Evolutionary conservation across 2,797 vertebrate species (phyloP), one percentile per base, ranked within the genome.

Genomic region (Mus caroli): DNA sequence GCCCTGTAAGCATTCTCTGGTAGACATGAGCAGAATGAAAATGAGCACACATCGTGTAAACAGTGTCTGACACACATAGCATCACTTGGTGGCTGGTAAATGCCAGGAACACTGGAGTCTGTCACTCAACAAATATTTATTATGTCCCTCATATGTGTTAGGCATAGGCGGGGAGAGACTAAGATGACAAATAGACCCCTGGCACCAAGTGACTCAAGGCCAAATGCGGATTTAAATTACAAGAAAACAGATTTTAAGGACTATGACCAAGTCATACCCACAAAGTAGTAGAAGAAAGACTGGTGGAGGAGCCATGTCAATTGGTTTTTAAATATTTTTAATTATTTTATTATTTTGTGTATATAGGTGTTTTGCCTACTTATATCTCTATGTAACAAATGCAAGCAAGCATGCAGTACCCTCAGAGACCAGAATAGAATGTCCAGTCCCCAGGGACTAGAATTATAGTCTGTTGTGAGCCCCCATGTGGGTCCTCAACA

Each of bases 71-170:
- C 52, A 67, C 22, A 46, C 62, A 67, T 15, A 60, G 13, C 84
- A 4, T 80, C 84, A 54, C 85, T 79, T 52, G 90, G 73, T 90
- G 89, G 88, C 79, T 19, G 34, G 62, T 10, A 84, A 62, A 75
- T 50, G 62, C 77, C 90, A 69, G 50, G 43, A 87, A 89, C 46
- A 50, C 91, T 79, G 52, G 0, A 75, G 52, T 76, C n/a, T 26
- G 69, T 73, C 37, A 1, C 52, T 71, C 76, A 46, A 62, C 89
- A 95, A 90, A 84, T 91, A 84, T 62, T 91, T 91, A 90, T 46
- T 64, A 91, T 37, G 73, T 24, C 19, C 62, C 86, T 71, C 77
- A 85, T n/a, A 26, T 20, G 84, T 19, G 54, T 46, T 56, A 90
- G 75, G 90, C 50, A 37, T 6, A 78, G 89, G 46, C 85, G 69